Percentiles rank a stretch among this genome's conserved stretches.
These are phyloP conservation scores for Magallana nippona DNA, from an alignment of 2,888 invertebrate genomes.

Conservation along the genomic window DNA sequence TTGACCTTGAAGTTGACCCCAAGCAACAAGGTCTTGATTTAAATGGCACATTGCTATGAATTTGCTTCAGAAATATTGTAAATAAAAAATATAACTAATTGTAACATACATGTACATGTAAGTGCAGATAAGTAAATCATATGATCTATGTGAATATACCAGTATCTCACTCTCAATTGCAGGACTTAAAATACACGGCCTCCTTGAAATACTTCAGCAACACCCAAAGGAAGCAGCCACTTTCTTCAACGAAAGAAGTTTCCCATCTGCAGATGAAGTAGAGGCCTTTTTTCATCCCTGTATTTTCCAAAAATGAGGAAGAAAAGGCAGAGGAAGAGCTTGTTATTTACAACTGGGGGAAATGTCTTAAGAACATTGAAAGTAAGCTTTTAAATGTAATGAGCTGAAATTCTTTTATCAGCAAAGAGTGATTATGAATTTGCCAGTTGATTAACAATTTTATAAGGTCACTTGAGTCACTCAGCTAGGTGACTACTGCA, in stretches of 20 bases:
- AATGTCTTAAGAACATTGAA: background rate
- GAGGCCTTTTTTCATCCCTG: constrained; percentile 3
- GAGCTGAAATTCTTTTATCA: no score
- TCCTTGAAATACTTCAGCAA: constrained; percentile 6
- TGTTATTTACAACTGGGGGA: constrained; percentile 22
- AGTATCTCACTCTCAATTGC: constrained; percentile 3
- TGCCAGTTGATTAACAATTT: background rate
- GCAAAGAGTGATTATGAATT: background rate
- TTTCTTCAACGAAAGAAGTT: background rate
- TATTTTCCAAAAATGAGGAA: constrained; percentile 2
- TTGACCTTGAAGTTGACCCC: no score
- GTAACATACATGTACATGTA: constrained; percentile 5
- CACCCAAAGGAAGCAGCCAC: constrained; percentile 18
- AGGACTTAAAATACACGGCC: constrained; percentile 19
- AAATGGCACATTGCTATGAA: no score
- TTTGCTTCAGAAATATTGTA: no score
- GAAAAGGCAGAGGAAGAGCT: constrained; percentile 23
- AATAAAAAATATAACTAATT: background rate
- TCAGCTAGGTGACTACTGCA: no score
- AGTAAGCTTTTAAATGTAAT: background rate
- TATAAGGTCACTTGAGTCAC: background rate
- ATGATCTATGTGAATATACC: background rate
- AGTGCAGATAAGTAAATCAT: constrained; percentile 11
- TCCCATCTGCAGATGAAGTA: constrained; percentile 8
- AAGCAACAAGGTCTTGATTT: no score